Conservation (phyloP, 2,888 invertebrate genomes). For the Ceriagrion tenellum region DNA sequence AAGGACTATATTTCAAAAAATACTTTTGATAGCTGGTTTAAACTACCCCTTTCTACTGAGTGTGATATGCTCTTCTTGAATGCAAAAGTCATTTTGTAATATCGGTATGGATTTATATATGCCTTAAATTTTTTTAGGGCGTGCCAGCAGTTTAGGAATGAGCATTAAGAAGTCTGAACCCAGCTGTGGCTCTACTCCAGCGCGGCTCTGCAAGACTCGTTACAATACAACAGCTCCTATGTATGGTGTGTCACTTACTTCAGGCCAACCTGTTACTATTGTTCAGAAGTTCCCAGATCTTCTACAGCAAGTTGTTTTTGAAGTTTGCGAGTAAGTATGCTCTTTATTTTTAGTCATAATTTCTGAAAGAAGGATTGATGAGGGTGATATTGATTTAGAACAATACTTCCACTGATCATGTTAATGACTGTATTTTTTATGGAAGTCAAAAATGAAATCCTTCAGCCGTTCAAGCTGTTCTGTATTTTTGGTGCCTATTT, state of each 20-base stretch:
- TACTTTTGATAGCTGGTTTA: too few relatives aligned
- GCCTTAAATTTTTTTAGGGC: slow-evolving; percentile 74
- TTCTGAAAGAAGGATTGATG: too few relatives aligned
- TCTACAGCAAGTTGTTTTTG: slow-evolving; percentile 94
- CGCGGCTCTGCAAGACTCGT: slow-evolving; percentile 91
- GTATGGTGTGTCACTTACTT: slow-evolving; percentile 96
- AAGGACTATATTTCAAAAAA: too few relatives aligned
- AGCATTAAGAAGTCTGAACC: slow-evolving; percentile 72
- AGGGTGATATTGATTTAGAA: too few relatives aligned
- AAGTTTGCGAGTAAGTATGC: slow-evolving; percentile 91
- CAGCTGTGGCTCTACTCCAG: slow-evolving; percentile 83
- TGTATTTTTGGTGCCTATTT: too few relatives aligned
- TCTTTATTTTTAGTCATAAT: not conserved
- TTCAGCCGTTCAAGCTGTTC: too few relatives aligned
- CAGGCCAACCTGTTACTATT: slow-evolving; percentile 95
- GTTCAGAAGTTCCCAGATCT: slow-evolving; percentile 96
- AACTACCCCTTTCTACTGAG: not conserved
- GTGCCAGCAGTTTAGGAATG: slow-evolving; percentile 76
- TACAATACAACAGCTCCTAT: slow-evolving; percentile 96
- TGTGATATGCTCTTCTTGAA: not conserved
- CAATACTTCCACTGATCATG: too few relatives aligned
- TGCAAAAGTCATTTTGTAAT: not conserved
- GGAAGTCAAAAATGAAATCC: too few relatives aligned
- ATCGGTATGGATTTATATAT: not conserved
- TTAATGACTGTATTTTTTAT: too few relatives aligned